phyloP scores from a whole-genome alignment of 2,113 vertebrate species.

The Pseudopipra pipra region DNA sequence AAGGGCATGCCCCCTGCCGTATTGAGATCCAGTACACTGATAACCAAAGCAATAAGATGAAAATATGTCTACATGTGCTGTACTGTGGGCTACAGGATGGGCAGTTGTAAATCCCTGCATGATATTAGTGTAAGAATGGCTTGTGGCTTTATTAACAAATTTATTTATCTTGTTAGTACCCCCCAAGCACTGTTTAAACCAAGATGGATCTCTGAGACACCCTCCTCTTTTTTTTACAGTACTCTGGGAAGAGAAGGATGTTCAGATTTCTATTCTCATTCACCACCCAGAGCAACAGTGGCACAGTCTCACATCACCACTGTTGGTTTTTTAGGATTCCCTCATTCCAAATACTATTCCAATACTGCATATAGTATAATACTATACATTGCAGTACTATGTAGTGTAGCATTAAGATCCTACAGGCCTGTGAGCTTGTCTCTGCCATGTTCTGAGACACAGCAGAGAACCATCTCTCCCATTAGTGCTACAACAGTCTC shows the following conservation, averaged over 20 bases:
- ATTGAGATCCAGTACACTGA: rapidly evolving
- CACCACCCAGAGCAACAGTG: neutral
- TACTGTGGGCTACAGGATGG: neutral
- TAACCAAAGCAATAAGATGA: neutral
- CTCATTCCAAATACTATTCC: neutral
- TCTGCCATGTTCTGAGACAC: neutral
- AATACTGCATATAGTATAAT: neutral
- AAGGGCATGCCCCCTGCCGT: neutral
- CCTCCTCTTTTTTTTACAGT: neutral
- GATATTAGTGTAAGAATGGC: neutral
- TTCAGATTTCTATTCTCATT: neutral
- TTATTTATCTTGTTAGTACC: neutral
- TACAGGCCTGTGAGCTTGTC: neutral
- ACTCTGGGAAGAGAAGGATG: neutral
- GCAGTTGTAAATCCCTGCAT: neutral
- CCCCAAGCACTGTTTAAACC: neutral
- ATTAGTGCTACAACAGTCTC: neutral
- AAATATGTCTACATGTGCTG: neutral
- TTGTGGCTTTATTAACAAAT: neutral
- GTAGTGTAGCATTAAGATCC: neutral
- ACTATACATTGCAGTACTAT: neutral
- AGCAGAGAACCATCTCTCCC: neutral
- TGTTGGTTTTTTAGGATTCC: neutral
- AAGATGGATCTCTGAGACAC: neutral
- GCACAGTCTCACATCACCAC: neutral